Conservation (phyloP, 2,113 vertebrate genomes). For the Centropus unirufus region DNA sequence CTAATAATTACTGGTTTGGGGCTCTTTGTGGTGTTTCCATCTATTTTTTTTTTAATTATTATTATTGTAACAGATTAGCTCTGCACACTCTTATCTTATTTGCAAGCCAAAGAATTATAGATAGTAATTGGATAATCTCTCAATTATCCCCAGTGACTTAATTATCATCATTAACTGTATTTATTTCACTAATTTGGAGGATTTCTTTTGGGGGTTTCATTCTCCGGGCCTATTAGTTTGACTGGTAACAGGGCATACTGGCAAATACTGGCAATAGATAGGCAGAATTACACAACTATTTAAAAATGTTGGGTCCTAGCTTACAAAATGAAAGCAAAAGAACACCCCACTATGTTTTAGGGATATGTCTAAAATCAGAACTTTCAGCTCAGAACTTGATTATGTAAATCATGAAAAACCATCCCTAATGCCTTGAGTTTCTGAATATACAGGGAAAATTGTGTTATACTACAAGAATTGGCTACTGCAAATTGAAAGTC, state of each 20-base stretch:
- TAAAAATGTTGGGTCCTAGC: background rate
- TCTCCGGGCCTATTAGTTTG: slow-evolving; percentile 56
- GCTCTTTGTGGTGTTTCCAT: background rate
- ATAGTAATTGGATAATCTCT: slow-evolving; percentile 71
- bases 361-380: background rate
- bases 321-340: background rate
- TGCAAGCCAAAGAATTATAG: slow-evolving; percentile 60
- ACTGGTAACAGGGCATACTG: slow-evolving; percentile 32
- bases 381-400: background rate
- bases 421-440: background rate
- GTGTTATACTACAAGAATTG: background rate
- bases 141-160: slow-evolving; percentile 68
- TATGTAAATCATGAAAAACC: slow-evolving; percentile 5
- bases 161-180: slow-evolving; percentile 71
- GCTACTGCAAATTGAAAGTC: background rate
- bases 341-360: background rate
- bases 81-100: slow-evolving; percentile 28
- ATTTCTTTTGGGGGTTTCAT: slow-evolving; percentile 64
- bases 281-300: slow-evolving; percentile 2
- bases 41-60: background rate
- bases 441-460: background rate
- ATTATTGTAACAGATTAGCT: slow-evolving; percentile 26
- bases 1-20: background rate
- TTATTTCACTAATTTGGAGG: slow-evolving; percentile 67
- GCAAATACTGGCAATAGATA: background rate